A percentile compares a stretch with the other conserved stretches of the same genome.
Evolutionary conservation across 2,113 vertebrate species (phyloP).

Genomic region (Ovis canadensis): DNA sequence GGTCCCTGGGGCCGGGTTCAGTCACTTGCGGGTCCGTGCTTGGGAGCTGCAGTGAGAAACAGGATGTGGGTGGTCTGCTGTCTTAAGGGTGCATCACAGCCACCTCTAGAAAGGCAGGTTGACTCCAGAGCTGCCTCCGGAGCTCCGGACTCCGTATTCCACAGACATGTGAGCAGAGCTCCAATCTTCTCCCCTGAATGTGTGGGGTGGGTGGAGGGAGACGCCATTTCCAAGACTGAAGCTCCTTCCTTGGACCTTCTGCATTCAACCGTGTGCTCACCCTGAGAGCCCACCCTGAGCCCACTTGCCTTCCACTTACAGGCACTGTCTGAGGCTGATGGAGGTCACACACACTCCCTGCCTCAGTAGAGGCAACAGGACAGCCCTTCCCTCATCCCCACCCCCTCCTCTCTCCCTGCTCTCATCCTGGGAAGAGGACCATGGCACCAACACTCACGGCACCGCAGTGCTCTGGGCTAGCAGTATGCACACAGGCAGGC

Average conservation of each 20-base stretch:
- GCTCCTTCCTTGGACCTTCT: not conserved
- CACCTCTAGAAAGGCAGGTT: not conserved
- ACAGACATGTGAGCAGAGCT: too few species aligned
- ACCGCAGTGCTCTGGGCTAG: rapidly evolving
- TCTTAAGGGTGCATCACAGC: not conserved
- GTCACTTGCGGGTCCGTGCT: slow-evolving; percentile 83
- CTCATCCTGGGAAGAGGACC: not conserved
- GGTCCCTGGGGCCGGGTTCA: slow-evolving; percentile 84
- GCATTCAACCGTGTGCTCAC: not conserved
- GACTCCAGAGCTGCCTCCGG: not conserved
- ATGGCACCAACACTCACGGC: too few species aligned
- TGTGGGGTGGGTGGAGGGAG: not conserved
- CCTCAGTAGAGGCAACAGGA: not conserved
- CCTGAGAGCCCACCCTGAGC: not conserved
- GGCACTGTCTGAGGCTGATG: not conserved
- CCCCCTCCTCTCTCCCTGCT: not conserved
- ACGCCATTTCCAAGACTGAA: not conserved
- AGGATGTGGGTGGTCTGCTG: not conserved
- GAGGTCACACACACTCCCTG: not conserved
- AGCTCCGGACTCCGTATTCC: not conserved
- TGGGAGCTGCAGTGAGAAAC: slow-evolving; percentile 79
- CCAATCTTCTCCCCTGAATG: not conserved
- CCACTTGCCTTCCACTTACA: not conserved
- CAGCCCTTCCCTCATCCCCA: not conserved
- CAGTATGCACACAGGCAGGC: not conserved